phyloP scores from a whole-genome alignment of 2,888 invertebrate species.

The Scotopteryx bipunctaria region DNA sequence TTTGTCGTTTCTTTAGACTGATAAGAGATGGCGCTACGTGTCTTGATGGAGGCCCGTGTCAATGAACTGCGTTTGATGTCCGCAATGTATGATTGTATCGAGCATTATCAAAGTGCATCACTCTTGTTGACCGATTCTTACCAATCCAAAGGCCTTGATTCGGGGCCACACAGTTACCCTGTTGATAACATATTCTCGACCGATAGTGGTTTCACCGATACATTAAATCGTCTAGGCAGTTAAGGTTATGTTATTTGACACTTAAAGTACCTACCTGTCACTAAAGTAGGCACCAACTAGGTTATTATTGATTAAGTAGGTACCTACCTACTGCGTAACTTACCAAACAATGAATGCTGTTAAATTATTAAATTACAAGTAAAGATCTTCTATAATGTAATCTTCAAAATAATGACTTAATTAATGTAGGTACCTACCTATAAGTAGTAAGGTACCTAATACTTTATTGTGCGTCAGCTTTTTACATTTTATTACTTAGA shows the following conservation, averaged over 20 bases:
- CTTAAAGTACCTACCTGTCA: no score
- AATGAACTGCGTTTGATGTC: slow-evolving; percentile 64
- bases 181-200: slow-evolving; percentile 19
- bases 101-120: slow-evolving; percentile 52
- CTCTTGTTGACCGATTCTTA: slow-evolving; percentile 46
- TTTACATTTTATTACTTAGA: no score
- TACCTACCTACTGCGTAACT: neutral
- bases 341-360: no score
- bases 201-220: neutral
- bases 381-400: no score
- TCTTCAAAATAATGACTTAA: no score
- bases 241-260: no score
- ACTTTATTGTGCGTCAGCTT: no score
- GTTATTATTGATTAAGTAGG: neutral
- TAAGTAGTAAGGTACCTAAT: no score
- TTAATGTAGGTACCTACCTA: no score
- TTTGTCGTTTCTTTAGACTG: slow-evolving; percentile 45
- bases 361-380: no score
- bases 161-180: slow-evolving; percentile 27
- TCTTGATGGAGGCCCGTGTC: slow-evolving; percentile 57
- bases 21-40: slow-evolving; percentile 74
- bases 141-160: slow-evolving; percentile 29
- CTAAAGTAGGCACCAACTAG: neutral
- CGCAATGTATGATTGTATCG: slow-evolving; percentile 42
- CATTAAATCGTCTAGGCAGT: neutral